phyloP scores from a whole-genome alignment of 2,113 vertebrate species.

The Copsychus sechellarum region DNA sequence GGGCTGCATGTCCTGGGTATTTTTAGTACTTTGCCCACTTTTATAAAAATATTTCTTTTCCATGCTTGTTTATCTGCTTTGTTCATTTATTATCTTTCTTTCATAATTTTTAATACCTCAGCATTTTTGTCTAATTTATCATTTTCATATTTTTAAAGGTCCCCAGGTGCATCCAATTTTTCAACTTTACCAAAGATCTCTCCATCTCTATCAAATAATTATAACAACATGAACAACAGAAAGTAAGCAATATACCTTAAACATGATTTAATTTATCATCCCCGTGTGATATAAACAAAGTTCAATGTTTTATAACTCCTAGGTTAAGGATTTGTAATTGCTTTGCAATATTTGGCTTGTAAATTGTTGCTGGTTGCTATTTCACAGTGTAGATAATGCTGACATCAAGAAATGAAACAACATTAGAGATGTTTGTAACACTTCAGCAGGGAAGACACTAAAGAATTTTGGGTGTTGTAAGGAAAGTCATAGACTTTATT shows the following conservation, averaged over 20 bases:
- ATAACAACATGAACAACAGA: slow-evolving; percentile 99
- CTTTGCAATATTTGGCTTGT: slow-evolving; percentile 31
- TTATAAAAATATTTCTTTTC: slow-evolving; percentile 4
- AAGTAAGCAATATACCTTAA: slow-evolving; percentile 91
- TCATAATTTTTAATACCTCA: slow-evolving; percentile 71
- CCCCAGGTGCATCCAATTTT: slow-evolving; percentile 98
- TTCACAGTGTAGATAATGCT: not conserved
- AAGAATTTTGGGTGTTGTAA: not conserved
- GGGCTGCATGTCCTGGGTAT: not conserved
- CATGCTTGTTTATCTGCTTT: slow-evolving; percentile 69
- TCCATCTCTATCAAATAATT: slow-evolving; percentile 99
- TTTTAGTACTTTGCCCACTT: slow-evolving; percentile 51
- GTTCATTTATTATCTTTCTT: slow-evolving; percentile 73
- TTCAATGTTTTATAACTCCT: slow-evolving; percentile 41
- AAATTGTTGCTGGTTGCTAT: slow-evolving; percentile 31
- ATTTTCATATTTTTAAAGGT: slow-evolving; percentile 98
- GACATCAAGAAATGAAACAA: not conserved
- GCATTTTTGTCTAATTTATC: slow-evolving; percentile 80
- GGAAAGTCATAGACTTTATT: not conserved
- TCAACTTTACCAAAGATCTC: slow-evolving; percentile 99
- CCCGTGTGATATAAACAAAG: slow-evolving; percentile 44
- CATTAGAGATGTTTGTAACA: not conserved
- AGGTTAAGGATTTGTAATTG: slow-evolving; percentile 51
- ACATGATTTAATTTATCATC: slow-evolving; percentile 66
- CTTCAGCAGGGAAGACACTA: not conserved